phyloP scores from a whole-genome alignment of 2,797 vertebrate species.

The Peromyscus attwateri region DNA sequence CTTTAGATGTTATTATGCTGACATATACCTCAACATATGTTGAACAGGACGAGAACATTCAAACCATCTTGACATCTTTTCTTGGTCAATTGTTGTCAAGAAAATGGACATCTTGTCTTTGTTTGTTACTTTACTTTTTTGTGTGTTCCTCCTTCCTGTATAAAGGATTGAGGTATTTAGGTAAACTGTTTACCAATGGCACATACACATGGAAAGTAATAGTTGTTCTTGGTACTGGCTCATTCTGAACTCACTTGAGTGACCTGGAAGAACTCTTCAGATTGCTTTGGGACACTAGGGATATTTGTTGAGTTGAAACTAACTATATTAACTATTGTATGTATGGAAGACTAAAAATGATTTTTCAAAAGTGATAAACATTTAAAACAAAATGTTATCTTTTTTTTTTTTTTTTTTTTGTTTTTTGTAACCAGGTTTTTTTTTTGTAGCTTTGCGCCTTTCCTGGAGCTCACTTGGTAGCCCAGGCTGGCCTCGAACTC shows the following conservation, averaged over 20 bases:
- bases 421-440: too few relatives aligned
- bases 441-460: too few relatives aligned
- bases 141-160: background rate
- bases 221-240: background rate
- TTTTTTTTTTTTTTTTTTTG: too few relatives aligned
- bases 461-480: too few relatives aligned
- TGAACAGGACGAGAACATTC: background rate
- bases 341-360: background rate
- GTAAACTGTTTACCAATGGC: background rate
- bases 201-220: background rate
- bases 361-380: background rate
- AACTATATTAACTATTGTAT: background rate
- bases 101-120: background rate
- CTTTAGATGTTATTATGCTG: too few relatives aligned
- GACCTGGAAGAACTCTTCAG: background rate
- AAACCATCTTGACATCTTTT: background rate
- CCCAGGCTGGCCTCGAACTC: too few relatives aligned
- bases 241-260: background rate
- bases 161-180: background rate
- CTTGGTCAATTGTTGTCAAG: background rate
- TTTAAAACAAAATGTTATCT: constrained; percentile 32
- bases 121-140: background rate
- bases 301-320: constrained; percentile 13
- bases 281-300: background rate
- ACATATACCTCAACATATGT: background rate